Evolutionary conservation across 2,888 invertebrate species (phyloP), one percentile per base, ranked within the genome.

Genomic region (Chloromyia formosa): DNA sequence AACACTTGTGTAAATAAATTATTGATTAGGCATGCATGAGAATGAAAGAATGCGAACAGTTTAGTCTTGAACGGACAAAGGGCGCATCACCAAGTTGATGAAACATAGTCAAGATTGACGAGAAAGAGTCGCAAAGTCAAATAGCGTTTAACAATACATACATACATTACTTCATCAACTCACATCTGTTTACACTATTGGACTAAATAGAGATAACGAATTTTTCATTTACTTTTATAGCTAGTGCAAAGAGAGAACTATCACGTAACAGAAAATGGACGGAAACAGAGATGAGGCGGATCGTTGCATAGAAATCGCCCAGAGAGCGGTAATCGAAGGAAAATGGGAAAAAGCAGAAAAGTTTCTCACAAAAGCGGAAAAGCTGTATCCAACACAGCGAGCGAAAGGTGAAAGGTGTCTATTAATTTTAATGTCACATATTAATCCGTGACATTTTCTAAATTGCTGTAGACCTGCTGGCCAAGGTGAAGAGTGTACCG

Each of bases 251-350:
- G 35, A 56, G 56, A 71, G 40, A 20, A 14, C 42, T 18, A n/a
- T 40, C 58, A 54, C 49, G 9, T 45, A 45, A 54, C 12, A 5
- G 16, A 71, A 62, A 62, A 91, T 91, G 90, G 92, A 92, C 80
- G 89, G 90, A 76, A 92, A 92, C 83, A 90, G 89, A 82, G 91
- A 91, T 82, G 92, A 92, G 81, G 90, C 92, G 18, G 88, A 90
- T 79, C 86, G 89, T 78, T 93, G 92, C 81, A 88, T 91, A 78
- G 88, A 89, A 79, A 86, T 91, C 49, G 92, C 91, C 1, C 86
- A 89, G 78, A 86, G 86, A 79, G 88, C 85, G 80, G 88, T 92
- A 27, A 84, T 85, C 9, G 86, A 86, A 64, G 90, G 90, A 10
- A 74, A 74, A 64, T 86, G 86, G 78, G 89, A 89, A 1, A 90